Base-by-base conservation (phyloP, 1,140 invertebrate genomes). In the Tetraneura akinire region DNA sequence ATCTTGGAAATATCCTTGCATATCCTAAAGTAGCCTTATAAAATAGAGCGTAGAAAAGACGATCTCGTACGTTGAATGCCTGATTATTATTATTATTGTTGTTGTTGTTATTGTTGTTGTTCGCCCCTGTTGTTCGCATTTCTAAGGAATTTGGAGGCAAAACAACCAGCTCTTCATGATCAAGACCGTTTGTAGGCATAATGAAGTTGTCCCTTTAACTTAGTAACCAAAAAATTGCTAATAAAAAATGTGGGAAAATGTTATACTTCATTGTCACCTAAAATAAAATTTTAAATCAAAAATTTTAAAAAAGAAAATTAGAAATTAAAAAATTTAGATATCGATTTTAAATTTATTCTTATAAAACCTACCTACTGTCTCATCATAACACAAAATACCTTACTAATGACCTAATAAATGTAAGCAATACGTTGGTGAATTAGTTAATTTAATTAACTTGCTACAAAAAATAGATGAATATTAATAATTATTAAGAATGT, bases 31-130 rank as follows among this genome's bases (percentile, higher is more conserved):
- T 93, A 82, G 93, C 91, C 85, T 95, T 93, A 84, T 97, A 95
- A 86, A 98, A 98, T 81, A 98, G 87, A 37, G 96, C 95, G 87
- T 98, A 94, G 85, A 98, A 98, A n/a, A 98, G 87, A 82, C 96
- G 90, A 84, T 98, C 96, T 83, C 96, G 87, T 80, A 97, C 93
- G 86, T 92, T 92, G 84, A 94, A 91, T 68, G 94, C 85, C 32
- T 92, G 91, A 85, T 93, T 94, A 53, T 84, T 85, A 74, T 85
- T 86, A 51, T 85, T 85, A 5, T 82, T 80, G 26, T 73, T 74
- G 14, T 80, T 74, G 78, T 84, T 83, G 66, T 84, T 84, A 74
- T 85, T 85, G 47, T 64, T 76, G 57, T 81, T 78, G 13, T 64
- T 78, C 16, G 23, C 80, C 10, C 80, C 80, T 57, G 74, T 47